These are phyloP conservation scores for Coleophora deauratella DNA, from an alignment of 2,888 invertebrate genomes.

Conservation along the genomic window DNA sequence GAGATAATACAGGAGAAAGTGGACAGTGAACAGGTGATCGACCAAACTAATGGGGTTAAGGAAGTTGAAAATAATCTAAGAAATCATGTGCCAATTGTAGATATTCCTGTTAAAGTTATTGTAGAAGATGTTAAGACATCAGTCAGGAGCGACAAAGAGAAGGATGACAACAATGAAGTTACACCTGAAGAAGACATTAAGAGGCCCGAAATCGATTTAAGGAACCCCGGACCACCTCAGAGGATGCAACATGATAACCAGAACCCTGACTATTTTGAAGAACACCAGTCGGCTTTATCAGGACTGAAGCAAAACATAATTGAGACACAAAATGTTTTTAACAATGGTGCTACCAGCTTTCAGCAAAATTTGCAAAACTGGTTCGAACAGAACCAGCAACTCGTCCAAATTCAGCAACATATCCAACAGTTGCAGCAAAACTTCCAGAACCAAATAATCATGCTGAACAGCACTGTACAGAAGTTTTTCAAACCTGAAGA, in stretches of 20 bases:
- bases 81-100: slow-evolving; percentile 23
- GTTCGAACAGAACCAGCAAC: slow-evolving; percentile 34
- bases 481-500: slow-evolving; percentile 27
- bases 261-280: slow-evolving; percentile 41
- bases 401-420: slow-evolving; percentile 35
- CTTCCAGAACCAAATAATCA: slow-evolving; percentile 40
- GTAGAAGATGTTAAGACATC: slow-evolving; percentile 30
- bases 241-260: slow-evolving; percentile 61
- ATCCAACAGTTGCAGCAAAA: slow-evolving; percentile 37
- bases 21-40: slow-evolving; percentile 30
- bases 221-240: slow-evolving; percentile 54
- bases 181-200: slow-evolving; percentile 30
- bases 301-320: not conserved
- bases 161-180: slow-evolving; percentile 27
- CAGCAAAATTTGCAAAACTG: slow-evolving; percentile 41
- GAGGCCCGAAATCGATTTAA: slow-evolving; percentile 42
- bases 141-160: slow-evolving; percentile 23
- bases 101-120: slow-evolving; percentile 50
- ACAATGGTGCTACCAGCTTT: slow-evolving; percentile 35
- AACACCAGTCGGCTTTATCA: slow-evolving; percentile 25
- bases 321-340: slow-evolving; percentile 16
- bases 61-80: slow-evolving; percentile 42
- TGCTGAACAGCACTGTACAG: slow-evolving; percentile 42
- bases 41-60: slow-evolving; percentile 30
- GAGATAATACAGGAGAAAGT: slow-evolving; percentile 11